Evolutionary conservation across 2,797 vertebrate genomes (phyloP).

Genomic region (Gobionotothen gibberifrons): DNA sequence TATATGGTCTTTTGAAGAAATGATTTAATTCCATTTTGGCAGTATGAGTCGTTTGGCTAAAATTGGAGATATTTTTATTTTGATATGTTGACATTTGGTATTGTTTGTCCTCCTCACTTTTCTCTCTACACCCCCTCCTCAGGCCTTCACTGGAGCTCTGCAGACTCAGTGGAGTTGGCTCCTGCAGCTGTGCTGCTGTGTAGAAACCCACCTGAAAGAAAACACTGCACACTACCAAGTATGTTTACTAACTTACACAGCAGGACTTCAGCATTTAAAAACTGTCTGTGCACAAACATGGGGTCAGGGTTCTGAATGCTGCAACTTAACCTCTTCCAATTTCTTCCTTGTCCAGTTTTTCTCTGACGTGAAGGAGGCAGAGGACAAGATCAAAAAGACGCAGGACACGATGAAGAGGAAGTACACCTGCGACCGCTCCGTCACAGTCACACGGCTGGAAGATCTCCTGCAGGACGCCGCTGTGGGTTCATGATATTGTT

Average conservation of each 20-base stretch:
- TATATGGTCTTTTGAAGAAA: no score
- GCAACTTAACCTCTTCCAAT: not conserved
- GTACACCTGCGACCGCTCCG: conserved; percentile 89
- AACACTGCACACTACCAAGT: conserved; percentile 95
- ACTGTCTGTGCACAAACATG: not conserved
- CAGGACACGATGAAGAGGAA: conserved; percentile 91
- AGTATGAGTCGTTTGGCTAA: no score
- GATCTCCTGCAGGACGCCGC: conserved; percentile 92
- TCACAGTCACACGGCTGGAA: conserved; percentile 91
- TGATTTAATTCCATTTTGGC: no score
- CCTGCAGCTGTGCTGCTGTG: conserved; percentile 94
- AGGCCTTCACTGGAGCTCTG: conserved; percentile 92
- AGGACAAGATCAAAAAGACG: conserved; percentile 88
- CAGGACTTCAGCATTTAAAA: not conserved
- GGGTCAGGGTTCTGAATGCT: not conserved
- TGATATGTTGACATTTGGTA: no score
- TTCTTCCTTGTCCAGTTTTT: conserved; percentile 84
- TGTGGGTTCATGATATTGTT: conserved; percentile 70
- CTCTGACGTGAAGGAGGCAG: conserved; percentile 88
- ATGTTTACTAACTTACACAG: not conserved
- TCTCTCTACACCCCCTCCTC: not conserved
- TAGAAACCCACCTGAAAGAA: conserved; percentile 93
- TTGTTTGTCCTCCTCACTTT: not conserved
- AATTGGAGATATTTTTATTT: no score
- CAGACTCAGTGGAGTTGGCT: conserved; percentile 99